Conservation (phyloP, 2,797 vertebrate genomes). For the Trachurus trachurus region DNA sequence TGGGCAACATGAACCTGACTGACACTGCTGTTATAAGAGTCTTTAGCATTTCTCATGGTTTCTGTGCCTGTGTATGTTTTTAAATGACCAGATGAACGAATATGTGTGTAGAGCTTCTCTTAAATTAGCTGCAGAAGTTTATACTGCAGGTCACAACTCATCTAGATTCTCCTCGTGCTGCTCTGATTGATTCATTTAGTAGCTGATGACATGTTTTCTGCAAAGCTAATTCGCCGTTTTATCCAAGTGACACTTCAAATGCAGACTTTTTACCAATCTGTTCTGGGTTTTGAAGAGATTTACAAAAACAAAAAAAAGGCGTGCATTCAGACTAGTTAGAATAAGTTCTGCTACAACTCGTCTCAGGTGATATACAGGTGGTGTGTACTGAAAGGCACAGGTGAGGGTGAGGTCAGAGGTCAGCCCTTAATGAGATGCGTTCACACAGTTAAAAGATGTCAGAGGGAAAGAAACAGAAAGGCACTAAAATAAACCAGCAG, state of each 20-base stretch:
- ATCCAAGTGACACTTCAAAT: not conserved
- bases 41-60: no score
- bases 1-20: no score
- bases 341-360: no score
- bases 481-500: constrained; percentile 31
- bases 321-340: not conserved
- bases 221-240: not conserved
- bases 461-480: constrained; percentile 38
- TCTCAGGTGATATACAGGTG: not conserved
- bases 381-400: constrained; percentile 23
- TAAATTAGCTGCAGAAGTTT: no score
- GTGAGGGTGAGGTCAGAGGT: constrained; percentile 38
- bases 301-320: no score
- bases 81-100: no score
- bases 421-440: constrained; percentile 42
- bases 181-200: not conserved
- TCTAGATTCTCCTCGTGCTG: not conserved
- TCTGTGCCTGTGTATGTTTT: no score
- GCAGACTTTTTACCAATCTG: no score
- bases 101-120: no score
- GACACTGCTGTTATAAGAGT: not conserved
- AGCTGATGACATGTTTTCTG: not conserved
- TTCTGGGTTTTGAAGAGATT: no score
- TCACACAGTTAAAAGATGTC: constrained; percentile 59
- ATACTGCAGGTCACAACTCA: not conserved